Evolutionary conservation across 2,797 vertebrate species (phyloP).

Genomic region (Leptodactylus fallax): DNA sequence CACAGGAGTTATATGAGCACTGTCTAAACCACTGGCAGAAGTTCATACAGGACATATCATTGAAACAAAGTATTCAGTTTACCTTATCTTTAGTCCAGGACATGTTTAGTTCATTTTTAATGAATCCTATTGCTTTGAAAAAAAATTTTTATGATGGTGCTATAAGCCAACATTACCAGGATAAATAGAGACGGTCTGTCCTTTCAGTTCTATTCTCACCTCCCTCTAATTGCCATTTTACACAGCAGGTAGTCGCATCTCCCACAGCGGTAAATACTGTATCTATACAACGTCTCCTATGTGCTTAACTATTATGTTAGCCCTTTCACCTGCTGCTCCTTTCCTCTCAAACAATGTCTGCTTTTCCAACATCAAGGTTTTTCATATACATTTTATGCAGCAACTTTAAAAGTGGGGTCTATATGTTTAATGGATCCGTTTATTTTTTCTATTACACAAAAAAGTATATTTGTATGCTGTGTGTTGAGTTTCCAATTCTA

Average conservation of each 20-base stretch:
- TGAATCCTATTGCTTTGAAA: not conserved
- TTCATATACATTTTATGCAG: slow-evolving; percentile 13
- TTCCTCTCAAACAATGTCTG: slow-evolving; percentile 30
- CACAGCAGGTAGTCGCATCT: slow-evolving; percentile 41
- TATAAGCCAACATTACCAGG: slow-evolving; percentile 5
- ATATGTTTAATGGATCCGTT: not conserved
- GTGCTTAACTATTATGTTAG: slow-evolving; percentile 35
- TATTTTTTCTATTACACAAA: not conserved
- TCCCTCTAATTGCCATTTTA: slow-evolving; percentile 56
- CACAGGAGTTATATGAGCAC: not conserved
- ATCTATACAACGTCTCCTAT: slow-evolving; percentile 34
- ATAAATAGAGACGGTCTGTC: slow-evolving; percentile 26
- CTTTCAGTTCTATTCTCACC: slow-evolving; percentile 27
- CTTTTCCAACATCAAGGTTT: slow-evolving; percentile 12
- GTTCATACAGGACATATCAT: not conserved
- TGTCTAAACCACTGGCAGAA: not conserved
- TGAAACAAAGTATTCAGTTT: not conserved
- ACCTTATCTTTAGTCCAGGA: not conserved
- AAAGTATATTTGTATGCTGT: no score
- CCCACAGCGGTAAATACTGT: slow-evolving; percentile 33
- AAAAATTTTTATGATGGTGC: not conserved
- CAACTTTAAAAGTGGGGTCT: not conserved
- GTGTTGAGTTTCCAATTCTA: no score
- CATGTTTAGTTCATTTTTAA: not conserved
- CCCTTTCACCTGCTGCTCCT: slow-evolving; percentile 33